A percentile compares a stretch with the other conserved stretches of the same genome.
These are phyloP conservation scores for Prochilodus magdalenae DNA, from an alignment of 2,113 vertebrate genomes.

Conservation along the genomic window DNA sequence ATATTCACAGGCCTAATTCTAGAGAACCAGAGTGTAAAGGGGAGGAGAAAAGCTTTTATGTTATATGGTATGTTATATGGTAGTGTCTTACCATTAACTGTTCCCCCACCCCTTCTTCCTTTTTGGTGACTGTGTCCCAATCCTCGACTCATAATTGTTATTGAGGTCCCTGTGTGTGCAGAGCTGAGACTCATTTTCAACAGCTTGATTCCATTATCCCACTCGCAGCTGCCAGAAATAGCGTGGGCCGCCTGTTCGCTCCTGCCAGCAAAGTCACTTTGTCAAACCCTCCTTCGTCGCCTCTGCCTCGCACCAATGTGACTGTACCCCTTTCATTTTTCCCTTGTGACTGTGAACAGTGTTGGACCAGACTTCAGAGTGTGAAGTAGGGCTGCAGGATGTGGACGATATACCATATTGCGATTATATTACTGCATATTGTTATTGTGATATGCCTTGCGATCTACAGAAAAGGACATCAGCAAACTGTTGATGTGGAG, in stretches of 20 bases:
- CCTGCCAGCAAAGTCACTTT: constrained; percentile 52
- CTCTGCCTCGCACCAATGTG: background rate
- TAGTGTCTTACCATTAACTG: background rate
- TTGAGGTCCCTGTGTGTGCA: constrained; percentile 47
- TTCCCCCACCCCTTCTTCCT: too few relatives aligned
- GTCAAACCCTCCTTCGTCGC: constrained; percentile 19
- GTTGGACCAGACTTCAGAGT: background rate
- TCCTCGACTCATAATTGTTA: constrained; percentile 48
- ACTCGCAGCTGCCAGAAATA: constrained; percentile 51
- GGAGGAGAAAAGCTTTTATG: too few relatives aligned
- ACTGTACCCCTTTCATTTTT: background rate
- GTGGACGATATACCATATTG: background rate
- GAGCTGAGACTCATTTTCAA: constrained; percentile 46
- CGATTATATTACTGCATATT: background rate
- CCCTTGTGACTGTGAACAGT: background rate
- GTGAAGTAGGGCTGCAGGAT: background rate
- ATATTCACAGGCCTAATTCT: too few relatives aligned
- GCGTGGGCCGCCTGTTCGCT: background rate
- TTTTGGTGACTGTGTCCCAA: constrained; percentile 21
- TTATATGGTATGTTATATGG: too few relatives aligned
- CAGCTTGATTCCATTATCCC: constrained; percentile 54
- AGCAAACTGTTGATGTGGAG: too few relatives aligned
- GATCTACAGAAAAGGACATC: too few relatives aligned
- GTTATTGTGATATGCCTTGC: too few relatives aligned
- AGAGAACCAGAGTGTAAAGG: too few relatives aligned